Evolutionary conservation across 2,888 invertebrate genomes (phyloP), one percentile per base, ranked within the genome.

Genomic region (Epirrhoe alternata): DNA sequence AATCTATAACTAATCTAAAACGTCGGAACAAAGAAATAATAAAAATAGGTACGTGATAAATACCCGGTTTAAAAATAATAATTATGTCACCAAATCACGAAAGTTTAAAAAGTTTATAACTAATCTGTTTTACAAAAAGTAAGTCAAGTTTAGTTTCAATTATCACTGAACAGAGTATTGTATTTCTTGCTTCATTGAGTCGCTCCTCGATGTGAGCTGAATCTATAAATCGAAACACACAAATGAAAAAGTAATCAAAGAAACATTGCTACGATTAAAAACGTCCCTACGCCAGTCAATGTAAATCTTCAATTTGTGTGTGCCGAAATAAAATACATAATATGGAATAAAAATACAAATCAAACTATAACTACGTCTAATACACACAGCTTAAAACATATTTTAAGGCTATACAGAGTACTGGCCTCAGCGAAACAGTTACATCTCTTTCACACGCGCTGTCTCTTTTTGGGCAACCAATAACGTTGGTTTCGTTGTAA

Each of bases 271-370:
- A 42, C 31, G 10, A 53, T 61, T 61, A 47, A 17, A 61, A 61
- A 47, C 33, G 38, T 6, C 30, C 35, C 30, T 38, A 33, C n/a
- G n/a, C 8, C 8, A 7, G 14, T 59, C 10, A 51, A 56, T n/a
- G 45, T 6, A 35, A 35, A 1, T 31, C 7, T 60, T 33, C 30
- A 61, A 47, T 62, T 60, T 63, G 59, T 67, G 65, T 67, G 67
- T 64, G 63, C 77, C 80, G 74, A 77, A 62, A 61, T 66, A 56
- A 59, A 59, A 59, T 52, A 55, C 61, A 79, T 81, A 72, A 83
- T 74, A 86, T 85, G 84, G 87, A 88, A 89, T 86, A 80, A 80
- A 82, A 80, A 82, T 76, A 82, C 79, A 85, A 84, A 83, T 81
- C 77, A 79, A 79, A 59, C 64, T 66, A 65, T 53, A 66, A 38